A percentile compares a stretch with the other conserved stretches of the same genome.
phyloP scores from a whole-genome alignment of 2,888 invertebrate genomes.

The Hyposoter didymator region DNA sequence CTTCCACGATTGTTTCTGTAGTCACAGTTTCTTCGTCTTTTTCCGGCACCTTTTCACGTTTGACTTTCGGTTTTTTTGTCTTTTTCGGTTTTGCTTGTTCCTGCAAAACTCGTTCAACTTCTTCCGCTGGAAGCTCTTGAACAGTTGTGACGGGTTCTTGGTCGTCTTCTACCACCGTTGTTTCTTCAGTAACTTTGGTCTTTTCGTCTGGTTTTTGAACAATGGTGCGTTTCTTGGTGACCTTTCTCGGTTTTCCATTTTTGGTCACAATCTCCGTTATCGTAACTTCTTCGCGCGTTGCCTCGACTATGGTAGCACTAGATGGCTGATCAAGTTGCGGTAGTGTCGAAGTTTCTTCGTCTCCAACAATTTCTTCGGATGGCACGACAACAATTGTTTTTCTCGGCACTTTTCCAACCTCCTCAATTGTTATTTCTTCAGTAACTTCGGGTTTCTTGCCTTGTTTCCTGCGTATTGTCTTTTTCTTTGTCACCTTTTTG shows the following conservation, averaged over 20 bases:
- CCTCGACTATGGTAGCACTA: conserved; percentile 50
- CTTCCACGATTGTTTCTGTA: conserved; percentile 46
- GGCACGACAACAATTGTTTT: conserved; percentile 52
- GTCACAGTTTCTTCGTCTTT: conserved; percentile 74
- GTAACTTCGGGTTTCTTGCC: conserved; percentile 70
- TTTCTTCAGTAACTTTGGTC: conserved; percentile 81
- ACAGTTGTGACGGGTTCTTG: conserved; percentile 74
- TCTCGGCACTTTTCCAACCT: conserved; percentile 69
- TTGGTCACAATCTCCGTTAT: conserved; percentile 81
- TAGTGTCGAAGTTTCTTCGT: conserved; percentile 40
- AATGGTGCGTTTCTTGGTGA: conserved; percentile 73
- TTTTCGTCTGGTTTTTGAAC: conserved; percentile 72
- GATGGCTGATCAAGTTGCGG: conserved; percentile 68
- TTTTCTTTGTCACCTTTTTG: conserved; percentile 65
- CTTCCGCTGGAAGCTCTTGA: conserved; percentile 67
- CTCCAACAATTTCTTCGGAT: conserved; percentile 53
- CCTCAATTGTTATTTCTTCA: conserved; percentile 74
- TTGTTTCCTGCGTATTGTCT: conserved; percentile 57
- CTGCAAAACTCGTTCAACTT: conserved; percentile 71
- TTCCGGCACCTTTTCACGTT: conserved; percentile 71
- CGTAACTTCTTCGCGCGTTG: conserved; percentile 70
- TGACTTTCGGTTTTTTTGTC: conserved; percentile 69
- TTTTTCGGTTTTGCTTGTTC: conserved; percentile 60
- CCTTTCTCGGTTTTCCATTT: conserved; percentile 77
- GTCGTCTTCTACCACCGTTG: conserved; percentile 76